Percentiles rank a stretch among this genome's conserved stretches.
Conservation (phyloP, 2,113 vertebrate genomes). For the pig (Sus scrofa) region T2T-Sscrofa CM000827.6:82628001-82628500, state of each 20-base stretch:
- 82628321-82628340: neutral
- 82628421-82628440: neutral
- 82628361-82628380: neutral
- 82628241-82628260: neutral
- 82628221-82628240: neutral
- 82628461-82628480: neutral
- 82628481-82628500: neutral
- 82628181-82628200: neutral
- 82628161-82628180: neutral
- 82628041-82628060: neutral
- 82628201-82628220: neutral
- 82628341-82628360: neutral
- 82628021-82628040: neutral
- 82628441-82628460: rapidly evolving
- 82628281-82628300: neutral
- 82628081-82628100: neutral
- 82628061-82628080: neutral
- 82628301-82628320: neutral
- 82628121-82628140: neutral
- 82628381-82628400: neutral
- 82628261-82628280: neutral
- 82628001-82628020: neutral
- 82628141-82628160: neutral
- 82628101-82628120: too few relatives aligned
- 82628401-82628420: neutral